Conservation (phyloP, 2,797 vertebrate species). For the Galagoides demidoff region DNA sequence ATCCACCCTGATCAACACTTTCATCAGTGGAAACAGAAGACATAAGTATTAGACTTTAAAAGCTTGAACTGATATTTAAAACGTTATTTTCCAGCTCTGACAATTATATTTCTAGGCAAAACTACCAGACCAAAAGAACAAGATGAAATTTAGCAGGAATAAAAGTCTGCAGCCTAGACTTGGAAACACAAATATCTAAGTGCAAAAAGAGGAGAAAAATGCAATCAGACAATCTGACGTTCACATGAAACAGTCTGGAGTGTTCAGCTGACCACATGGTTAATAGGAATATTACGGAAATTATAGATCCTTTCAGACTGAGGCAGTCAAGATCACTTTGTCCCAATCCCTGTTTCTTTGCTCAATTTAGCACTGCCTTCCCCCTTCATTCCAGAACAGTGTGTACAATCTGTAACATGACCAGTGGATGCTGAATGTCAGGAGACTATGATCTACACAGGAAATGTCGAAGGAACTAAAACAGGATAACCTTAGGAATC, state of each 20-base stretch:
- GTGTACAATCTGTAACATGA: background rate
- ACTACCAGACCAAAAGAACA: conserved; percentile 27
- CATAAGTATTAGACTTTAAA: background rate
- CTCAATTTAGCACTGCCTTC: background rate
- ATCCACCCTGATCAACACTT: background rate
- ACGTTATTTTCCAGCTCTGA: background rate
- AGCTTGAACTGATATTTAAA: conserved; percentile 13
- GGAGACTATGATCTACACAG: conserved; percentile 3
- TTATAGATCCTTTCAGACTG: background rate
- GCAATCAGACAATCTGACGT: background rate
- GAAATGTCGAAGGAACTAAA: conserved; percentile 18
- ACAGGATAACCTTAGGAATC: conserved; percentile 37
- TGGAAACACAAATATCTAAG: conserved; percentile 27
- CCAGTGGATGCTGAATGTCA: background rate
- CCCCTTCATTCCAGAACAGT: conserved; percentile 13
- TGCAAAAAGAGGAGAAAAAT: background rate
- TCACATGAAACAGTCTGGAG: conserved; percentile 31
- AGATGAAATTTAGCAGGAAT: conserved; percentile 39
- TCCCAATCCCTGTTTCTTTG: background rate
- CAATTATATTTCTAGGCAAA: conserved; percentile 29
- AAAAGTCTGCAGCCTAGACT: background rate
- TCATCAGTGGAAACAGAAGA: conserved; percentile 6
- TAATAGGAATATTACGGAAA: background rate
- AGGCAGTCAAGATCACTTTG: background rate
- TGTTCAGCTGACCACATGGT: background rate